phyloP scores from a whole-genome alignment of 1,140 invertebrate genomes.

The Pachypeltis micranthus region DNA sequence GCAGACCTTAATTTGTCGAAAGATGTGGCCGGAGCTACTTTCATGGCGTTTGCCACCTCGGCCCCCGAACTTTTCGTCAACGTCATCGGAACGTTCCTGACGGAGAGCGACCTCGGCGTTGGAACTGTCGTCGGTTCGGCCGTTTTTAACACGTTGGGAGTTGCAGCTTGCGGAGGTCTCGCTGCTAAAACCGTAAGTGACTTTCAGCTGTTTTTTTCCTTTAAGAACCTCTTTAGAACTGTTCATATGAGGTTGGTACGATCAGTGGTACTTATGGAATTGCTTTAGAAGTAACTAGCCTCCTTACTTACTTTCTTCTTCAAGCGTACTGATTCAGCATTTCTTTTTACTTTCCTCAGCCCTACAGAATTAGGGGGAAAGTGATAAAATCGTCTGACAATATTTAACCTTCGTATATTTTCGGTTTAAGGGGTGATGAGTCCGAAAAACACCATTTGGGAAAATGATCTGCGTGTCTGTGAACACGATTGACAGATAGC shows the following conservation, averaged over 20 bases:
- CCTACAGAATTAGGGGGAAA: too few relatives aligned
- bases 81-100: conserved; percentile 44
- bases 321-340: too few relatives aligned
- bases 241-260: background rate
- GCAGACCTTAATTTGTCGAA: conserved; percentile 40
- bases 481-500: too few relatives aligned
- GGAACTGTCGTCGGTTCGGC: conserved; percentile 58
- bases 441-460: too few relatives aligned
- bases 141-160: conserved; percentile 58
- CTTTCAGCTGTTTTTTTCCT: background rate
- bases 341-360: too few relatives aligned
- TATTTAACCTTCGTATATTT: too few relatives aligned
- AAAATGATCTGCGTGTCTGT: too few relatives aligned
- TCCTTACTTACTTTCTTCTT: too few relatives aligned
- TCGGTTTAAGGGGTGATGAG: too few relatives aligned
- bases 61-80: conserved; percentile 49
- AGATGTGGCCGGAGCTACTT: conserved; percentile 51
- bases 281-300: too few relatives aligned
- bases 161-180: conserved; percentile 53
- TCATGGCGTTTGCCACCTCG: conserved; percentile 54
- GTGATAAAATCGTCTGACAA: too few relatives aligned
- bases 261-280: too few relatives aligned
- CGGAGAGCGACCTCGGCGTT: conserved; percentile 46
- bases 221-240: background rate
- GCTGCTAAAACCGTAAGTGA: conserved; percentile 46